phyloP scores from a whole-genome alignment of 2,113 vertebrate species.

The Ploceus nigricollis region DNA sequence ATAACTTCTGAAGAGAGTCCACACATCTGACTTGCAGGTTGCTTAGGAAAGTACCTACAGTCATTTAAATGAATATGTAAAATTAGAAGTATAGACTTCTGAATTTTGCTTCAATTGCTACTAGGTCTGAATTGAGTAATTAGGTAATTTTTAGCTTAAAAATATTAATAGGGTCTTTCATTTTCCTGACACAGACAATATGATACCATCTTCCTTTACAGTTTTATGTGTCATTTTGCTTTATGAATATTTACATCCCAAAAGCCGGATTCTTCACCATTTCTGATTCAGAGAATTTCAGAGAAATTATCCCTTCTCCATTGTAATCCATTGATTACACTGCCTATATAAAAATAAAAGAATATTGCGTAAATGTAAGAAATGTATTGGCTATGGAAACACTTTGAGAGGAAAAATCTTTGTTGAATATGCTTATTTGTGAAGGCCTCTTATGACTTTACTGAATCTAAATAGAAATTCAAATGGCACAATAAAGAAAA shows the following conservation, averaged over 20 bases:
- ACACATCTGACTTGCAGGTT: background rate
- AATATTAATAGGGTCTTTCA: fast-evolving
- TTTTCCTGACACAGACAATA: background rate
- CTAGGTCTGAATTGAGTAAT: background rate
- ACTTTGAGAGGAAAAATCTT: background rate
- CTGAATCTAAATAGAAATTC: background rate
- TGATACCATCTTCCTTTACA: background rate
- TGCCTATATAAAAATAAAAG: background rate
- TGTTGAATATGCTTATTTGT: background rate
- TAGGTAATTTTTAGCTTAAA: background rate
- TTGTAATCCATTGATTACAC: background rate
- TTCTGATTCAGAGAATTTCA: background rate
- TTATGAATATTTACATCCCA: background rate
- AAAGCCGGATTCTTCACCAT: background rate
- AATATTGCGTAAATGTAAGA: background rate
- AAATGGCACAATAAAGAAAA: background rate
- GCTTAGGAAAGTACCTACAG: background rate
- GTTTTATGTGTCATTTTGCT: background rate
- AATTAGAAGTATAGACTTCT: background rate
- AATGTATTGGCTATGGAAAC: background rate
- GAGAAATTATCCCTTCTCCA: background rate
- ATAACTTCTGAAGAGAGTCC: background rate
- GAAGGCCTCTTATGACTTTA: background rate
- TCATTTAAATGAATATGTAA: background rate
- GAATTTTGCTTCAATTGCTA: background rate